Conservation (phyloP, 2,888 invertebrate genomes). For the Xanthorhoe designata region DNA sequence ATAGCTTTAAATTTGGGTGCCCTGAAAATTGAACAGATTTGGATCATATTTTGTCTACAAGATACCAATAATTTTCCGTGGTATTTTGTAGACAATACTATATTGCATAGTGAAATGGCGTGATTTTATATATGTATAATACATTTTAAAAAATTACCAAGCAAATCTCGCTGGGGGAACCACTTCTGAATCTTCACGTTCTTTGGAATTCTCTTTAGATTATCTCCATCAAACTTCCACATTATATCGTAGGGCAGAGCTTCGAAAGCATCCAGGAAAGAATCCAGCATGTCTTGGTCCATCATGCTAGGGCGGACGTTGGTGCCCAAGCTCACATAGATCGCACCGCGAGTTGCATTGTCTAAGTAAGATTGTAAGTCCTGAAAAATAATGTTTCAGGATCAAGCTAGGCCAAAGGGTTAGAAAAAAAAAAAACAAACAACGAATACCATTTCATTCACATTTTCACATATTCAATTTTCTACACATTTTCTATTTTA, state of each 20-base stretch:
- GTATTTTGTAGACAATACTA: too few species aligned
- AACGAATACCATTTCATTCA: too few species aligned
- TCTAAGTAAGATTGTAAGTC: slow-evolving; percentile 50
- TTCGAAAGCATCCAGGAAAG: slow-evolving; percentile 47
- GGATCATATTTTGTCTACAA: too few species aligned
- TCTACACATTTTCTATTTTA: too few species aligned
- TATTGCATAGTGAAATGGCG: too few species aligned
- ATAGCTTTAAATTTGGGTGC: slow-evolving; percentile 69
- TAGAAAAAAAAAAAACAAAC: too few species aligned
- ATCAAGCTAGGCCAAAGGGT: too few species aligned
- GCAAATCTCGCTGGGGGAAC: slow-evolving; percentile 52
- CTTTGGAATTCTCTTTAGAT: slow-evolving; percentile 39
- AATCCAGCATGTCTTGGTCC: slow-evolving; percentile 44
- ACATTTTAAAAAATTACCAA: slow-evolving; percentile 30
- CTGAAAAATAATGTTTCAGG: slow-evolving; percentile 37
- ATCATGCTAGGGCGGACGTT: slow-evolving; percentile 47
- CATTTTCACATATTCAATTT: too few species aligned
- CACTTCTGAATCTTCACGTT: slow-evolving; percentile 52
- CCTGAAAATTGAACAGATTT: slow-evolving; percentile 35
- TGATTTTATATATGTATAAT: too few species aligned
- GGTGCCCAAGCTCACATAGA: slow-evolving; percentile 54
- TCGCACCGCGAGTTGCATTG: slow-evolving; percentile 46
- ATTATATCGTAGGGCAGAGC: slow-evolving; percentile 49
- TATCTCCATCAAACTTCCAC: slow-evolving; percentile 52
- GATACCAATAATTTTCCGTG: too few species aligned